Conservation (phyloP, 2,113 vertebrate species). For the Istiophorus platypterus region DNA sequence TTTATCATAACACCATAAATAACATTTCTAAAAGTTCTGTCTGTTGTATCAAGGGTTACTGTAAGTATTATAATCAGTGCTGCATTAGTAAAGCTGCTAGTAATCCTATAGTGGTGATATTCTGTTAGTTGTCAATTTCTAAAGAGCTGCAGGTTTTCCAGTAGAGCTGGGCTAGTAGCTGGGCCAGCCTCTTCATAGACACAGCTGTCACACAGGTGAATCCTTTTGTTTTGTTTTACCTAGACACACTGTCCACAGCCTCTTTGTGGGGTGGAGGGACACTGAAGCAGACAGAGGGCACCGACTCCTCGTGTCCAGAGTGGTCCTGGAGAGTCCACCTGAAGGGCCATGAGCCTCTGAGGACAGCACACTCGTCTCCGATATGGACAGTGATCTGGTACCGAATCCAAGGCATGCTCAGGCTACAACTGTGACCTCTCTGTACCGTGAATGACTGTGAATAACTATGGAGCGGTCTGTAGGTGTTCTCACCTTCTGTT, state of each 20-base stretch:
- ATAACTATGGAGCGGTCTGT: neutral
- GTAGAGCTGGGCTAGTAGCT: neutral
- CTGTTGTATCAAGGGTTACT: too few relatives aligned
- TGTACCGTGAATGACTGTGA: too few relatives aligned
- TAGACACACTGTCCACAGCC: slow-evolving; percentile 87
- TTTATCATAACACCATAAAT: neutral
- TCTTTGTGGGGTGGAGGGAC: slow-evolving; percentile 93
- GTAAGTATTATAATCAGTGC: too few relatives aligned
- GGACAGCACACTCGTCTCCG: slow-evolving; percentile 88
- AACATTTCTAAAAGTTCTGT: too few relatives aligned
- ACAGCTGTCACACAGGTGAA: neutral
- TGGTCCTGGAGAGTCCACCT: slow-evolving; percentile 91
- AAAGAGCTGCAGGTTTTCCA: neutral
- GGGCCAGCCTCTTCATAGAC: neutral
- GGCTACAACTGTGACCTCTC: neutral
- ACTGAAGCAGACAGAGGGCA: slow-evolving; percentile 94
- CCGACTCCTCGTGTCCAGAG: slow-evolving; percentile 84
- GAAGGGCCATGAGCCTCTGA: slow-evolving; percentile 89
- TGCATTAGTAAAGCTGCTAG: neutral
- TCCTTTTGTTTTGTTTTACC: slow-evolving; percentile 26
- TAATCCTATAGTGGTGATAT: neutral
- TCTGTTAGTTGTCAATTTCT: neutral
- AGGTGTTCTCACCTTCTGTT: slow-evolving; percentile 88
- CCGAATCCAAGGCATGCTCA: neutral
- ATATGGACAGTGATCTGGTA: slow-evolving; percentile 93